A percentile compares a stretch with the other conserved stretches of the same genome.
Conservation (phyloP, 2,797 vertebrate genomes). For the Nasua narica region DNA sequence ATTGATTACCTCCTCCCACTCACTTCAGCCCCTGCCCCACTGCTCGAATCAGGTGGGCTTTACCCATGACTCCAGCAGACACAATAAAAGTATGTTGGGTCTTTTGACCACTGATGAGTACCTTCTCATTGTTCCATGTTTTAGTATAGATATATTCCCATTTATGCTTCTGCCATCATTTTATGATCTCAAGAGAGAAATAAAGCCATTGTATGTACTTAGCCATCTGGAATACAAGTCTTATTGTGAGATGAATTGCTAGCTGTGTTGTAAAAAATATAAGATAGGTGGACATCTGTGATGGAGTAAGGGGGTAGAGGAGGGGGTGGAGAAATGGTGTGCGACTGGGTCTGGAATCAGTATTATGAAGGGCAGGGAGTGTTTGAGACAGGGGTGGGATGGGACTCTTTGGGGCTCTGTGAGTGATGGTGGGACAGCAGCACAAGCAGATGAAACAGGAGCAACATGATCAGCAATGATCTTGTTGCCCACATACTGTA, state of each 20-base stretch:
- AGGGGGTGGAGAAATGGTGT: background rate
- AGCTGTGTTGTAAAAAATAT: background rate
- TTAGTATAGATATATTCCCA: background rate
- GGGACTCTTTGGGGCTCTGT: no score
- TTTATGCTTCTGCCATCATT: background rate
- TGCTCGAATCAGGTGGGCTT: background rate
- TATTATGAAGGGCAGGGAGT: background rate
- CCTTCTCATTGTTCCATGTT: background rate
- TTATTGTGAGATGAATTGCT: background rate
- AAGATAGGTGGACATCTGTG: background rate
- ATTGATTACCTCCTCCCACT: no score
- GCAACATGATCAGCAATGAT: background rate
- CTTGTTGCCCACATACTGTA: background rate
- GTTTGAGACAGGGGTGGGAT: background rate
- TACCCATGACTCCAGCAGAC: background rate
- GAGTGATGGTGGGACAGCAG: background rate
- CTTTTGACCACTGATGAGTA: background rate
- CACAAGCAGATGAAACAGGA: background rate
- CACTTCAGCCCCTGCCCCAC: fast-evolving
- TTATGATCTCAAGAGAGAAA: background rate
- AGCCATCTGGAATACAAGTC: background rate
- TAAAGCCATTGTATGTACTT: background rate
- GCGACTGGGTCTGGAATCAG: background rate
- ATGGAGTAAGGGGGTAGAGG: background rate
- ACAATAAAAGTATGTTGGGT: background rate